A percentile compares a stretch with the other conserved stretches of the same genome.
phyloP scores from a whole-genome alignment of 2,888 invertebrate genomes.

The Caenorhabditis panamensis region DNA sequence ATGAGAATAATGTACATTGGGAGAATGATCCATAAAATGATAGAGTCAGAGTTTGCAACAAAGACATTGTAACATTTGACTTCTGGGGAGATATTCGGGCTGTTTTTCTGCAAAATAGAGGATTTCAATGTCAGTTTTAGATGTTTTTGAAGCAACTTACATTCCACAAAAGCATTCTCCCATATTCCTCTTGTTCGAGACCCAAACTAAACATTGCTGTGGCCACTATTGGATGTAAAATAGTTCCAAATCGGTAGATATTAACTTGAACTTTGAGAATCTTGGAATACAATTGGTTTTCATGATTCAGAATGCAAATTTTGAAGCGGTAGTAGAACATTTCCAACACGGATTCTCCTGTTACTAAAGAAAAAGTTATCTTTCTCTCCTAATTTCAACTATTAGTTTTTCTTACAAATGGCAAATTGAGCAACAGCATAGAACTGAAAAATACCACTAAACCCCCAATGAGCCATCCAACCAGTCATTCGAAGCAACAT shows the following conservation, averaged over 20 bases:
- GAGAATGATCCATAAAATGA: too few species aligned
- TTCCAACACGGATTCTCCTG: neutral
- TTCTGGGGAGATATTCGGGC: neutral
- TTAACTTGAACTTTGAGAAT: neutral
- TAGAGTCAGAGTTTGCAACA: too few species aligned
- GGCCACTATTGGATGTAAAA: neutral
- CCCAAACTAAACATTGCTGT: too few species aligned
- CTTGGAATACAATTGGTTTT: neutral
- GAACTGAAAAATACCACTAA: neutral
- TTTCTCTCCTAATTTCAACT: neutral
- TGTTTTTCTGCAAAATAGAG: neutral
- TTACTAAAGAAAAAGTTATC: neutral
- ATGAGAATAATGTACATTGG: neutral
- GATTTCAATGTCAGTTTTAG: too few species aligned
- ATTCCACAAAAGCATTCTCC: neutral
- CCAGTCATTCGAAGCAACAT: neutral
- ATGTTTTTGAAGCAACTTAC: neutral
- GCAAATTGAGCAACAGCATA: too few species aligned
- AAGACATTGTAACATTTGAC: neutral
- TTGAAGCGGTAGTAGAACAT: constrained; percentile 4
- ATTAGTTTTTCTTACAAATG: neutral
- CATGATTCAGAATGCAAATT: neutral
- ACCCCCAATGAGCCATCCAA: neutral
- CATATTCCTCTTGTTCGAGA: too few species aligned
- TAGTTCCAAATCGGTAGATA: neutral